A percentile compares a stretch with the other conserved stretches of the same genome.
Conservation (phyloP, 2,888 invertebrate species). For the Phaedon cochleariae region DNA sequence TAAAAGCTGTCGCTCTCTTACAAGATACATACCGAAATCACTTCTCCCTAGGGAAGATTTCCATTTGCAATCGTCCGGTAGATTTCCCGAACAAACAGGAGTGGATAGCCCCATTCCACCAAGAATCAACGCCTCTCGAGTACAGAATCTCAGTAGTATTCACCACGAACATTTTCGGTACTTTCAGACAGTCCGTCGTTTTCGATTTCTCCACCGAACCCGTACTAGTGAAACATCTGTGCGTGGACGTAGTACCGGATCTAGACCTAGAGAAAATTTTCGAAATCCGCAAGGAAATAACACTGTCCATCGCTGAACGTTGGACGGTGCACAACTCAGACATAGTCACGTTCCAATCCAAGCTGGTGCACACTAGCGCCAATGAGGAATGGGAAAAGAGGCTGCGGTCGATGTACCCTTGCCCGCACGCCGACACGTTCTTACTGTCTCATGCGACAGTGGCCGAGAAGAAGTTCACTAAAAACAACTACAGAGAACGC, state of each 20-base stretch:
- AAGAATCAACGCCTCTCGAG: no score
- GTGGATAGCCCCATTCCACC: conserved; percentile 60
- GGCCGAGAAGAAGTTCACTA: conserved; percentile 69
- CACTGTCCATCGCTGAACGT: conserved; percentile 69
- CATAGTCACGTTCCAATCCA: conserved; percentile 56
- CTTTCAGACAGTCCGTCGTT: conserved; percentile 79
- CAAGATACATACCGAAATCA: conserved; percentile 76
- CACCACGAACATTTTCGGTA: conserved; percentile 76
- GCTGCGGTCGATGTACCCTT: conserved; percentile 70
- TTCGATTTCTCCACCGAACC: conserved; percentile 78
- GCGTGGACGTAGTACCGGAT: conserved; percentile 79
- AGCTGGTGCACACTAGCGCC: conserved; percentile 44
- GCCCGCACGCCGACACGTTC: conserved; percentile 73
- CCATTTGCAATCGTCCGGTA: conserved; percentile 47
- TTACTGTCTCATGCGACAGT: conserved; percentile 74
- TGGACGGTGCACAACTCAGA: conserved; percentile 65
- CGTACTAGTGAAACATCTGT: conserved; percentile 71
- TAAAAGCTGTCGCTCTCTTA: conserved; percentile 72
- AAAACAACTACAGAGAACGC: conserved; percentile 75
- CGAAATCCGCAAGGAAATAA: conserved; percentile 68
- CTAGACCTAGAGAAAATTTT: conserved; percentile 72
- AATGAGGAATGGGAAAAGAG: conserved; percentile 65
- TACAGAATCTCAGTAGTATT: conserved; percentile 50
- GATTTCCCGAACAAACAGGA: conserved; percentile 64
- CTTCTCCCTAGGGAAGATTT: conserved; percentile 68